phyloP scores from a whole-genome alignment of 2,797 vertebrate genomes.

The Lerista edwardsae region DNA sequence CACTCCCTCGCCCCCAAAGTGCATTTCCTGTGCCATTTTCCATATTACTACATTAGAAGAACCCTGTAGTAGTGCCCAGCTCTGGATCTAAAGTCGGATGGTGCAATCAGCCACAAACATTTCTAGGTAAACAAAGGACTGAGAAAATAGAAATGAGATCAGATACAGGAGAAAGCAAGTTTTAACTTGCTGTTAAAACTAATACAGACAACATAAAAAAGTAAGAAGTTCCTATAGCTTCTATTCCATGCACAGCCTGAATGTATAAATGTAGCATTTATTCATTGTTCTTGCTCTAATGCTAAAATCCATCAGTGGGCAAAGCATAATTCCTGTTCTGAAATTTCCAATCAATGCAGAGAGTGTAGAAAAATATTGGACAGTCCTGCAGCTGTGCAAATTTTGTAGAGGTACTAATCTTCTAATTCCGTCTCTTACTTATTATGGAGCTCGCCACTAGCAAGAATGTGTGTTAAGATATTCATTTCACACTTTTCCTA shows the following conservation, averaged over 20 bases:
- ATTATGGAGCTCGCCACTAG: constrained; percentile 67
- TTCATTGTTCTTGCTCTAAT: not conserved
- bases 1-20: too few species aligned
- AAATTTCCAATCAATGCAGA: not conserved
- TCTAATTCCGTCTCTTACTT: constrained; percentile 66
- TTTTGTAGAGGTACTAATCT: constrained; percentile 64
- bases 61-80: too few species aligned
- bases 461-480: constrained; percentile 55
- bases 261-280: not conserved
- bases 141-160: not conserved
- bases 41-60: too few species aligned
- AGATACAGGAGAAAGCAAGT: not conserved
- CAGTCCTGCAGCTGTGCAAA: constrained; percentile 58
- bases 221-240: not conserved
- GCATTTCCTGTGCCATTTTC: too few species aligned
- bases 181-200: not conserved
- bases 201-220: not conserved
- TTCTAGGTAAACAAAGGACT: too few species aligned
- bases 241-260: not conserved
- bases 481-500: constrained; percentile 64
- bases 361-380: constrained; percentile 44
- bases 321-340: not conserved
- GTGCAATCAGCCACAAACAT: too few species aligned
- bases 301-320: not conserved
- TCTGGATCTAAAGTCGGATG: too few species aligned